Evolutionary conservation across 2,888 invertebrate species (phyloP), one percentile per base, ranked within the genome.

Genomic region (Helicoverpa assulta): DNA sequence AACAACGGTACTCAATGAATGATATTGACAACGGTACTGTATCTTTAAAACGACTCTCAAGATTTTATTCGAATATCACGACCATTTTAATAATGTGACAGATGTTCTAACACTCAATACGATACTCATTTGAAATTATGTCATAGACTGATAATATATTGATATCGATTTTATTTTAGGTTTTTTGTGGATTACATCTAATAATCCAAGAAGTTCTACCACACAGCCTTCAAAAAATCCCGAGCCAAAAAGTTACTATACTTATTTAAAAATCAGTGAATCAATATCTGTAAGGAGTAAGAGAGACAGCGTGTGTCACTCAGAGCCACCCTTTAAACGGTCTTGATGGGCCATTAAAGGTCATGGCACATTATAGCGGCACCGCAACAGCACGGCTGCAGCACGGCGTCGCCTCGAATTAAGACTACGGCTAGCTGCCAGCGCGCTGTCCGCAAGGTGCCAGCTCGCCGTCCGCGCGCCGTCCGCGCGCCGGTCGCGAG

Each of bases 281-380:
- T 66, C 76, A 61, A 76, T 76, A 71, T 18, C 51, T 69, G 56
- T 21, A 29, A 67, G 14, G 75, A 62, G 52, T 40, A 63, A 83
- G 60, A 7, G 82, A 78, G 80, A 82, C 56, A 21, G 76, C 68
- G 64, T 43, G 58, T 56, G 59, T 81, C 71, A 81, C 76, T 70
- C 78, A 73, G 64, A 65, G 43, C 59, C 75, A 64, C 67, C 82
- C 84, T 84, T 83, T 87, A 87, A 89, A 83, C 85, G 88, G 78
- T 84, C 82, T 76, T 84, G 89, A 90, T 88, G 86, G 88, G 57
- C 88, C 88, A 90, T 90, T 90, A n/a, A n/a, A n/a, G n/a, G n/a
- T n/a, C n/a, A n/a, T n/a, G n/a, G n/a, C n/a, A n/a, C n/a, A n/a
- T n/a, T n/a, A n/a, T n/a, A n/a, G n/a, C n/a, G n/a, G n/a, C n/a